phyloP scores from a whole-genome alignment of 2,113 vertebrate species.

The Plecturocebus donacophilus region DNA sequence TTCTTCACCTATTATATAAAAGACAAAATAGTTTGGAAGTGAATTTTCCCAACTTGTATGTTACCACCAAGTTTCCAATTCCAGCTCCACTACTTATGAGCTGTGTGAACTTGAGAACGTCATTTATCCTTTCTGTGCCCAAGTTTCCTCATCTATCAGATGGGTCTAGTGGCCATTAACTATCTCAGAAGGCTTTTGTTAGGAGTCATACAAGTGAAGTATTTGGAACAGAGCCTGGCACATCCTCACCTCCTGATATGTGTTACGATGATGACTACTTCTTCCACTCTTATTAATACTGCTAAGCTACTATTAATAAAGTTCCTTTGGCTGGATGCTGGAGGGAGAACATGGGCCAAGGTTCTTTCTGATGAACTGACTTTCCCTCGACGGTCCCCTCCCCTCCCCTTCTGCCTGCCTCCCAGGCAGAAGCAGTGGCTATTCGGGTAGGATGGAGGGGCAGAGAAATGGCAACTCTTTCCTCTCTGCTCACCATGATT shows the following conservation, averaged over 20 bases:
- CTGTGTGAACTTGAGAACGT: neutral
- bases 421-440: neutral
- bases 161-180: neutral
- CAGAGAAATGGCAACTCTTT: neutral
- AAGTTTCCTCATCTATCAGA: constrained; percentile 4
- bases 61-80: neutral
- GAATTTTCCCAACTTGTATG: neutral
- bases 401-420: neutral
- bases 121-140: neutral
- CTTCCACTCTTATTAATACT: neutral
- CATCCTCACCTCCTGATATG: neutral
- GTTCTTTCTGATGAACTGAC: neutral
- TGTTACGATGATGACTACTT: neutral
- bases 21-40: constrained; percentile 31
- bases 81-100: neutral
- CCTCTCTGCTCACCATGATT: neutral
- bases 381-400: neutral
- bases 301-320: neutral
- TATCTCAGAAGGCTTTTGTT: neutral
- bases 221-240: neutral
- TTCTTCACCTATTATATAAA: neutral
- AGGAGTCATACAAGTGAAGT: neutral
- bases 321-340: neutral
- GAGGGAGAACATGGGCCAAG: neutral
- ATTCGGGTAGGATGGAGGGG: fast-evolving